Conservation (phyloP, 2,888 invertebrate species). For the Tuberolachnus salignus region DNA sequence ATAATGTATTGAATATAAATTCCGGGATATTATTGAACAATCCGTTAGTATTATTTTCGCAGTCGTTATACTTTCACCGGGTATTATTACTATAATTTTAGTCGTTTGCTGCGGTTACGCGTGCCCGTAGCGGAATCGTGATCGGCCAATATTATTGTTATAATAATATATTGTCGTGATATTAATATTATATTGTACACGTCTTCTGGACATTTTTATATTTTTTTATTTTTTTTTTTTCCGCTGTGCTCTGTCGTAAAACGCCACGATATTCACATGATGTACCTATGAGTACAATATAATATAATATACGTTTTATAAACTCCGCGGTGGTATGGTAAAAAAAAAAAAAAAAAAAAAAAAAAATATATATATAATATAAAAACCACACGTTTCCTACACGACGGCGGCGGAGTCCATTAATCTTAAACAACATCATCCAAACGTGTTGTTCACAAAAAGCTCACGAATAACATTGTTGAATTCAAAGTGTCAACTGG, state of each 20-base stretch:
- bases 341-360: too few relatives aligned
- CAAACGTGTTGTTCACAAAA: background rate
- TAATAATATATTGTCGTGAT: constrained; percentile 39
- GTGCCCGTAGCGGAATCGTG: constrained; percentile 50
- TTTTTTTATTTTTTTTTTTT: background rate
- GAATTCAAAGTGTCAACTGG: constrained; percentile 9
- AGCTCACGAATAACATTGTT: background rate
- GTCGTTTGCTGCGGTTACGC: constrained; percentile 20
- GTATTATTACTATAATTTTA: constrained; percentile 18
- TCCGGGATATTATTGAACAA: background rate
- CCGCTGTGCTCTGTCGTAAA: constrained; percentile 7
- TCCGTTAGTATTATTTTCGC: background rate
- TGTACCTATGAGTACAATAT: background rate
- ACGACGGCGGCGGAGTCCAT: too few relatives aligned
- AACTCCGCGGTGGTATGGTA: too few relatives aligned
- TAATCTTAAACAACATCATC: too few relatives aligned
- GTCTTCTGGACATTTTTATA: background rate
- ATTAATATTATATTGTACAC: background rate
- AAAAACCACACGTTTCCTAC: too few relatives aligned
- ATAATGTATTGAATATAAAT: too few relatives aligned
- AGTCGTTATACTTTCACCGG: constrained; percentile 29
- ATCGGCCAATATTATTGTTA: constrained; percentile 45
- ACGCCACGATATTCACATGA: background rate
- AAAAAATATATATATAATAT: too few relatives aligned
- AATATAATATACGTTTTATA: background rate